phyloP scores from a whole-genome alignment of 2,797 vertebrate genomes.

The Argentina silus region DNA sequence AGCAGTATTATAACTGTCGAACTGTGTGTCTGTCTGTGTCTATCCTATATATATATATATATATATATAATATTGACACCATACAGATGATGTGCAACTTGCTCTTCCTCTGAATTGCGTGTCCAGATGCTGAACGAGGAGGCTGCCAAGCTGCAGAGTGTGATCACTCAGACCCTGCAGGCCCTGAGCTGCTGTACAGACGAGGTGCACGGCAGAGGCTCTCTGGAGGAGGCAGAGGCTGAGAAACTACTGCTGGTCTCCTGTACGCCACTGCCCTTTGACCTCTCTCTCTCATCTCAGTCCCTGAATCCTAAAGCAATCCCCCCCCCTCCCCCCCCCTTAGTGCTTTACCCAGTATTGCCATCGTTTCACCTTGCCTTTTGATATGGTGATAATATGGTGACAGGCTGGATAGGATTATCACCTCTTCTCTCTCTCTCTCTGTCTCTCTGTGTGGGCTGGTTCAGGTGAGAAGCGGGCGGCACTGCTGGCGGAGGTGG shows the following conservation, averaged over 20 bases:
- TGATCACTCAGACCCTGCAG: conserved; percentile 81
- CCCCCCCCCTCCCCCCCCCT: neutral
- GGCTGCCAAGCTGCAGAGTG: conserved; percentile 73
- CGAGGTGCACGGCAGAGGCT: conserved; percentile 81
- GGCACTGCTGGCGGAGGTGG: conserved; percentile 74
- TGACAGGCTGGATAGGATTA: too few species aligned
- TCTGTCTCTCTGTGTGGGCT: too few species aligned
- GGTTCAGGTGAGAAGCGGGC: conserved; percentile 77
- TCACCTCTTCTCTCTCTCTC: too few species aligned
- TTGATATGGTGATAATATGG: too few species aligned
- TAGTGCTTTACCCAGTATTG: too few species aligned
- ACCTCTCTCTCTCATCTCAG: neutral
- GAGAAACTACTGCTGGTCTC: conserved; percentile 83
- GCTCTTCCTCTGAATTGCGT: neutral
- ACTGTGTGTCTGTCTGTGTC: neutral
- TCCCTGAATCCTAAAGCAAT: neutral
- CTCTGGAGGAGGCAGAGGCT: conserved; percentile 82
- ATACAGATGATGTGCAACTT: neutral
- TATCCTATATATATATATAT: too few species aligned
- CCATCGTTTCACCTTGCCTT: too few species aligned
- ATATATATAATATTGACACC: neutral
- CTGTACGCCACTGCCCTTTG: conserved; percentile 58
- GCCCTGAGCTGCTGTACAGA: conserved; percentile 83
- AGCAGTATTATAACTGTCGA: neutral
- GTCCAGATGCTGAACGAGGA: conserved; percentile 77